Conservation (phyloP, 2,888 invertebrate species). For the Smittia sp. region DNA sequence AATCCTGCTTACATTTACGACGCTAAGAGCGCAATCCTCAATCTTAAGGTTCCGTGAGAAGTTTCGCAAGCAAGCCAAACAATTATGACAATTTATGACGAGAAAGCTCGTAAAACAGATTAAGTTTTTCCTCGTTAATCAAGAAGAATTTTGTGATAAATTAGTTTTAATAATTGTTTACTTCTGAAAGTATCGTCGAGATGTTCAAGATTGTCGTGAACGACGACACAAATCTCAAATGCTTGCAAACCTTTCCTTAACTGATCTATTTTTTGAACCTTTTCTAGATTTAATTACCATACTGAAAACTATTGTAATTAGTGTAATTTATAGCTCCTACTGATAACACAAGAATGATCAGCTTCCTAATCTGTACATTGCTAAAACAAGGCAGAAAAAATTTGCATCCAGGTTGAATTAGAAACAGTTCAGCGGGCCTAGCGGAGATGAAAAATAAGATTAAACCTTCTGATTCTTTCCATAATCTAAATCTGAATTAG, state of each 20-base stretch:
- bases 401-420: neutral
- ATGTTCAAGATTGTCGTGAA: neutral
- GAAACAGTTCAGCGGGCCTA: too few relatives aligned
- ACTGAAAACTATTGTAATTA: neutral
- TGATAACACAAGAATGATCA: neutral
- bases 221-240: neutral
- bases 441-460: too few relatives aligned
- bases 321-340: slow-evolving; percentile 8
- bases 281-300: too few relatives aligned
- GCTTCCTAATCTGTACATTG: neutral
- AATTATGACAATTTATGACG: slow-evolving; percentile 19
- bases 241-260: too few relatives aligned
- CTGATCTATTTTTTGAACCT: too few relatives aligned
- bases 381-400: neutral
- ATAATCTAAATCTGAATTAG: too few relatives aligned
- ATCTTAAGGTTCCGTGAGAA: neutral
- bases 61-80: neutral
- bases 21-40: neutral
- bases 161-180: neutral
- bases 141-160: slow-evolving; percentile 15
- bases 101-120: slow-evolving; percentile 3
- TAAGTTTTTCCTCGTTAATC: neutral
- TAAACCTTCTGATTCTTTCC: too few relatives aligned
- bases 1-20: neutral
- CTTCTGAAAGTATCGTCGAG: neutral